A percentile compares a stretch with the other conserved stretches of the same genome.
Conservation (phyloP, 2,888 invertebrate species). For the Cryptus viduatorius region DNA sequence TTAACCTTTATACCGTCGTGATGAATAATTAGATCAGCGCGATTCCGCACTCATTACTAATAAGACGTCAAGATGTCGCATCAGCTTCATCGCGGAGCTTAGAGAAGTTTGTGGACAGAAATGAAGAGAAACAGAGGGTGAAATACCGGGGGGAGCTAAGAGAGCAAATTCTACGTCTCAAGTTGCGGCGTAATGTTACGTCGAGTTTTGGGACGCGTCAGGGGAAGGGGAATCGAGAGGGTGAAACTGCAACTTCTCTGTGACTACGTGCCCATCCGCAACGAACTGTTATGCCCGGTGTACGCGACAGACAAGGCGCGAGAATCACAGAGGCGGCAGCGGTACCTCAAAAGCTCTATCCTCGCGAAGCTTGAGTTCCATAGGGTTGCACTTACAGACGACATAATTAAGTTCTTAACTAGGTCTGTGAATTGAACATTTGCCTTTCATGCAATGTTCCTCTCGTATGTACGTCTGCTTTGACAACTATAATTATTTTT, state of each 20-base stretch:
- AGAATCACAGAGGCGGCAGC: not conserved
- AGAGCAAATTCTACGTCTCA: slow-evolving; percentile 22
- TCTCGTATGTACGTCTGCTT: not conserved
- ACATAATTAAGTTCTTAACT: slow-evolving; percentile 57
- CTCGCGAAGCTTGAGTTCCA: not conserved
- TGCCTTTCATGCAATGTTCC: slow-evolving; percentile 29
- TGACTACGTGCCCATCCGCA: slow-evolving; percentile 4
- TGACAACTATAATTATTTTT: not conserved
- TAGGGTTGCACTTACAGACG: not conserved
- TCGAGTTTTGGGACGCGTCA: slow-evolving; percentile 18
- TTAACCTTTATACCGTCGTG: not conserved
- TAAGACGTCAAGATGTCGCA: slow-evolving; percentile 22
- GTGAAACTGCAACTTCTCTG: not conserved
- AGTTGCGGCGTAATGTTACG: slow-evolving; percentile 26
- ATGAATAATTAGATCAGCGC: not conserved
- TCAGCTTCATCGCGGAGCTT: not conserved
- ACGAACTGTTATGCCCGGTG: not conserved
- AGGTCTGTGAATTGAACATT: slow-evolving; percentile 33
- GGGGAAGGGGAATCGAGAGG: not conserved
- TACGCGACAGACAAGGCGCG: not conserved
- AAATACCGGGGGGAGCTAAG: not conserved
- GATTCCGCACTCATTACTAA: slow-evolving; percentile 13
- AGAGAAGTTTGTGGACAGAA: slow-evolving; percentile 11
- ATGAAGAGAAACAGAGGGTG: not conserved
- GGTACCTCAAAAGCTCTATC: slow-evolving; percentile 19